phyloP scores from a whole-genome alignment of 2,888 invertebrate genomes.

The Sphaeridia pumilis region DNA sequence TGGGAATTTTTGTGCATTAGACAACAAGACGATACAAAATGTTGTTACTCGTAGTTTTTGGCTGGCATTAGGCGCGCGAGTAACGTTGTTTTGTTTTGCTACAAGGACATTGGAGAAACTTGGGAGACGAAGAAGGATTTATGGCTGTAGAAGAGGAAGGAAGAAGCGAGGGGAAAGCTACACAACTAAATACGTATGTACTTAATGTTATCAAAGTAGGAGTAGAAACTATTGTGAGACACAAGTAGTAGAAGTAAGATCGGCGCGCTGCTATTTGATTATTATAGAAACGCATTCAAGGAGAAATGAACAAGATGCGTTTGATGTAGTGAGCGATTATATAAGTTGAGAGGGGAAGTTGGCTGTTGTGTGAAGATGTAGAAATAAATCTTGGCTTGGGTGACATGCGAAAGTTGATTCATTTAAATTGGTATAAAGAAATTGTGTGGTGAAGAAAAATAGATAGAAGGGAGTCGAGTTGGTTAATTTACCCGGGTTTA shows the following conservation, averaged over 20 bases:
- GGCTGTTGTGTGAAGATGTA: constrained; percentile 7
- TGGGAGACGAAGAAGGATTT: background rate
- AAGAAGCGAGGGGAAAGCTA: background rate
- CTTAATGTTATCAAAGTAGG: too few relatives aligned
- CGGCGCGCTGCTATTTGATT: background rate
- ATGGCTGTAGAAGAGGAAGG: background rate
- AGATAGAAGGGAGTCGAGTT: background rate
- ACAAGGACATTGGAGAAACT: too few relatives aligned
- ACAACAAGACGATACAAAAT: too few relatives aligned
- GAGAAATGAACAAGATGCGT: background rate
- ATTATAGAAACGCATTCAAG: background rate
- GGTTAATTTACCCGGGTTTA: constrained; percentile 7
- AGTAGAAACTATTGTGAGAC: background rate
- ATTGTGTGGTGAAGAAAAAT: constrained; percentile 1
- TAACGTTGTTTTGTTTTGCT: too few relatives aligned
- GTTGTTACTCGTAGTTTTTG: too few relatives aligned
- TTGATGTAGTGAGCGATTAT: too few relatives aligned
- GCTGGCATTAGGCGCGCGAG: too few relatives aligned
- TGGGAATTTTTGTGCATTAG: too few relatives aligned
- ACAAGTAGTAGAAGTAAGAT: background rate
- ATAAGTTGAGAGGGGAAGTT: too few relatives aligned
- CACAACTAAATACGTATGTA: too few relatives aligned
- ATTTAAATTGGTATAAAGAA: constrained; percentile 16
- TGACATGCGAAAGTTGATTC: constrained; percentile 17
- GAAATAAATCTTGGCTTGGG: constrained; percentile 13